phyloP scores from a whole-genome alignment of 2,113 vertebrate genomes.

The Neodontobutis hainanensis region DNA sequence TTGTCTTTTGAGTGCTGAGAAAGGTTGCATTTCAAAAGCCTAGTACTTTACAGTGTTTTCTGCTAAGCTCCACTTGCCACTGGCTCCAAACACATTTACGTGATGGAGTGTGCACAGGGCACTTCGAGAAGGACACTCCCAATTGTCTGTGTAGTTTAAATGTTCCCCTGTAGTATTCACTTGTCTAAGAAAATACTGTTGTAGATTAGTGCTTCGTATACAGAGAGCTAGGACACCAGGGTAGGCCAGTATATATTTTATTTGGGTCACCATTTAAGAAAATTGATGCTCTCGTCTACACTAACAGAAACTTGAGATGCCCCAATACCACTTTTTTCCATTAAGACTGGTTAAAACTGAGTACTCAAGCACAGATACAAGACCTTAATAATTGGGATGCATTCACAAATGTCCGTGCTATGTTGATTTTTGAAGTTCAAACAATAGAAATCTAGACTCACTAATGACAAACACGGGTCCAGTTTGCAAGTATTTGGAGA shows the following conservation, averaged over 20 bases:
- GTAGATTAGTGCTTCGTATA: slow-evolving; percentile 8
- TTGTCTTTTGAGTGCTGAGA: slow-evolving; percentile 6
- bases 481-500: too few relatives aligned
- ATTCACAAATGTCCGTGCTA: too few relatives aligned
- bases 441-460: too few relatives aligned
- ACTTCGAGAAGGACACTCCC: slow-evolving; percentile 5
- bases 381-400: too few relatives aligned
- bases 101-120: slow-evolving; percentile 43
- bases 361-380: neutral
- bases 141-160: slow-evolving; percentile 32
- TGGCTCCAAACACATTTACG: slow-evolving; percentile 55
- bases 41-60: slow-evolving; percentile 38
- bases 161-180: slow-evolving; percentile 14
- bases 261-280: slow-evolving; percentile 2
- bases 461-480: too few relatives aligned
- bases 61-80: slow-evolving; percentile 56
- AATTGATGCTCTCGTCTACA: slow-evolving; percentile 8
- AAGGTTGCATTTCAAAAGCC: slow-evolving; percentile 13
- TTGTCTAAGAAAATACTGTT: slow-evolving; percentile 7
- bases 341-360: neutral
- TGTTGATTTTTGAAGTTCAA: too few relatives aligned
- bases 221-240: neutral
- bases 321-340: slow-evolving; percentile 2
- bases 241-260: slow-evolving; percentile 3
- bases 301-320: neutral